Conservation (phyloP, 2,888 invertebrate species). For the Andrena bicolor region DNA sequence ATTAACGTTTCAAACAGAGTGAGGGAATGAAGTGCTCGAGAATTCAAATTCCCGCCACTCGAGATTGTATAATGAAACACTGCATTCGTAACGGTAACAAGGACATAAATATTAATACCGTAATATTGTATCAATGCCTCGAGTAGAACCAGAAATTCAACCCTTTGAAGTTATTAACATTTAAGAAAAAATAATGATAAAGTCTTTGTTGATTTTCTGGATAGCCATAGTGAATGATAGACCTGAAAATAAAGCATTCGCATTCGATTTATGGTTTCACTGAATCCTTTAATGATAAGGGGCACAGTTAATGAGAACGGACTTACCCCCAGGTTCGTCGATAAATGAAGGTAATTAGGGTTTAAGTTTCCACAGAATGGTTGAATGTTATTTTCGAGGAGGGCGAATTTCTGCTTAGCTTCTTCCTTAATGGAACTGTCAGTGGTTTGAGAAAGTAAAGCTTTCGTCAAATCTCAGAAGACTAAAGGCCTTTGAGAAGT, state of each 20-base stretch:
- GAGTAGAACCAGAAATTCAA: background rate
- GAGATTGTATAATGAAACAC: constrained; percentile 1
- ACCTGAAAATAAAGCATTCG: constrained; percentile 10
- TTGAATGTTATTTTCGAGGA: constrained; percentile 8
- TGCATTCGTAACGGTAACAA: background rate
- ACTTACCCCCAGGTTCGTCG: constrained; percentile 20
- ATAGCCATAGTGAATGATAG: background rate
- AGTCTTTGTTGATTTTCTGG: background rate
- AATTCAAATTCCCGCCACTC: constrained; percentile 23
- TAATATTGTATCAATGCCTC: constrained; percentile 17
- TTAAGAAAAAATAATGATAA: constrained; percentile 4
- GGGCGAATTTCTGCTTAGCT: constrained; percentile 16
- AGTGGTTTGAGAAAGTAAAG: constrained; percentile 7
- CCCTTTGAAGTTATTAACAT: background rate
- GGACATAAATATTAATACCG: constrained; percentile 38
- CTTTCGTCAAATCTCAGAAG: background rate
- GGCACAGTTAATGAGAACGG: constrained; percentile 20
- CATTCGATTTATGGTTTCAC: background rate
- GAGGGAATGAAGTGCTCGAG: constrained; percentile 16
- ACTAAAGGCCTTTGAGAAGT: background rate
- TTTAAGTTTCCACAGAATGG: constrained; percentile 21
- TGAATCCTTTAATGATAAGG: constrained; percentile 13
- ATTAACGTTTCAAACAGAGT: constrained; percentile 15
- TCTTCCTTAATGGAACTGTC: constrained; percentile 16
- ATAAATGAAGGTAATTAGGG: constrained; percentile 24